These are phyloP conservation scores for Triplophysa rosa DNA, from an alignment of 2,113 vertebrate genomes.

Conservation along the genomic window DNA sequence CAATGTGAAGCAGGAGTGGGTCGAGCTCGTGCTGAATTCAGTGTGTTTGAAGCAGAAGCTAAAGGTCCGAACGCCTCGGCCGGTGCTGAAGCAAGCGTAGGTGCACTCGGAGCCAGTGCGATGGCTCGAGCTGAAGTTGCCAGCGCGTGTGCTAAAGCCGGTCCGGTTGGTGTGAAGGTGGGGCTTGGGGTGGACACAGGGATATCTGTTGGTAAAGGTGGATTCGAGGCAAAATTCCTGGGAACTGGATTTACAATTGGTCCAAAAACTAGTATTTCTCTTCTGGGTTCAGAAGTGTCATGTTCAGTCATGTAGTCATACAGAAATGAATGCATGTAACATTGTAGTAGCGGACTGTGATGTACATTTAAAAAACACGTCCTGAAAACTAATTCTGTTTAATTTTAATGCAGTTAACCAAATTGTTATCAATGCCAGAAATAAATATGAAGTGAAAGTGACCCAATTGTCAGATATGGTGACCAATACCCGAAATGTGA, in stretches of 20 bases:
- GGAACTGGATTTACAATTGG: constrained; percentile 15
- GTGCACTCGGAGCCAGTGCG: background rate
- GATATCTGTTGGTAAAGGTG: background rate
- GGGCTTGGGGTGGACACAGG: constrained; percentile 40
- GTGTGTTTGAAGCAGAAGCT: constrained; percentile 46
- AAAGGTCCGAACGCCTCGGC: constrained; percentile 34
- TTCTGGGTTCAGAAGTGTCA: background rate
- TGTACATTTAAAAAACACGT: too few species aligned
- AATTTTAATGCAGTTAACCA: too few species aligned
- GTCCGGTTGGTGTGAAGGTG: constrained; percentile 32
- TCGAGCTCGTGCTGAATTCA: constrained; percentile 34
- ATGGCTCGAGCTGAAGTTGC: constrained; percentile 42
- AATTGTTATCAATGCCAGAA: too few species aligned
- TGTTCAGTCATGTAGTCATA: background rate
- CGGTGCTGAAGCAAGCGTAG: background rate
- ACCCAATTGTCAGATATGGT: too few species aligned
- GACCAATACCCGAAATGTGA: too few species aligned
- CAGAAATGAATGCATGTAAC: too few species aligned
- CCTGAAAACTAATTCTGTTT: too few species aligned
- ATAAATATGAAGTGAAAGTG: too few species aligned
- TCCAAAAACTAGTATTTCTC: too few species aligned
- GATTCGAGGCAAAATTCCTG: constrained; percentile 34
- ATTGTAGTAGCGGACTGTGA: too few species aligned
- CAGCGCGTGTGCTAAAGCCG: constrained; percentile 47
- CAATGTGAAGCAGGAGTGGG: constrained; percentile 45